These are phyloP conservation scores for Nothobranchius furzeri DNA, from an alignment of 2,113 vertebrate genomes.

Conservation along the genomic window DNA sequence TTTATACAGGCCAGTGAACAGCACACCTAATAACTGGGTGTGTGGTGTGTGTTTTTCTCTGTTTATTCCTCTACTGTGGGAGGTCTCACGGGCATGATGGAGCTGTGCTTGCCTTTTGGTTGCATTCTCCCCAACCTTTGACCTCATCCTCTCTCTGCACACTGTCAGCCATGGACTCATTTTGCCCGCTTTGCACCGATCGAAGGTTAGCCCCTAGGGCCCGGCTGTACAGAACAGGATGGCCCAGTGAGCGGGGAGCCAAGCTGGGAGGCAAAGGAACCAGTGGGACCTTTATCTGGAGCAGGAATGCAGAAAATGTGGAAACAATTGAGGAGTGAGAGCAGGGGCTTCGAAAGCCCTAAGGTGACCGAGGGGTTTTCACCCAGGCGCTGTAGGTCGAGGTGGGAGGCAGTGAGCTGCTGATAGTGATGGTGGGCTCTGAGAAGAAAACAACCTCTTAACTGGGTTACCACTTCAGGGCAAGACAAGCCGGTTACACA, in stretches of 20 bases:
- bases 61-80: constrained; percentile 60
- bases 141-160: constrained; percentile 19
- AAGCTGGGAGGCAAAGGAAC: constrained; percentile 50
- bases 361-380: constrained; percentile 79
- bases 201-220: constrained; percentile 24
- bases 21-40: constrained; percentile 67
- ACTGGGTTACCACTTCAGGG: constrained; percentile 78
- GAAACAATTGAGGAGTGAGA: constrained; percentile 80
- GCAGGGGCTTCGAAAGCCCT: constrained; percentile 70
- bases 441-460: constrained; percentile 64
- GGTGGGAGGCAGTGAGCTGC: constrained; percentile 58
- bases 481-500: constrained; percentile 75
- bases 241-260: constrained; percentile 39
- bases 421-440: constrained; percentile 59
- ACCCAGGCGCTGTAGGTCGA: constrained; percentile 62
- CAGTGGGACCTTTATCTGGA: constrained; percentile 78
- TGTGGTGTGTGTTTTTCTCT: constrained; percentile 43
- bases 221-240: constrained; percentile 17
- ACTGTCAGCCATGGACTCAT: constrained; percentile 24
- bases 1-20: constrained; percentile 65
- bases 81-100: constrained; percentile 51
- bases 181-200: constrained; percentile 18
- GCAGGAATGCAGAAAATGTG: constrained; percentile 85
- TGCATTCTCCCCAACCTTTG: constrained; percentile 39
- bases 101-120: constrained; percentile 32